Evolutionary conservation across 2,888 invertebrate genomes (phyloP).

Genomic region (Operophtera brumata): DNA sequence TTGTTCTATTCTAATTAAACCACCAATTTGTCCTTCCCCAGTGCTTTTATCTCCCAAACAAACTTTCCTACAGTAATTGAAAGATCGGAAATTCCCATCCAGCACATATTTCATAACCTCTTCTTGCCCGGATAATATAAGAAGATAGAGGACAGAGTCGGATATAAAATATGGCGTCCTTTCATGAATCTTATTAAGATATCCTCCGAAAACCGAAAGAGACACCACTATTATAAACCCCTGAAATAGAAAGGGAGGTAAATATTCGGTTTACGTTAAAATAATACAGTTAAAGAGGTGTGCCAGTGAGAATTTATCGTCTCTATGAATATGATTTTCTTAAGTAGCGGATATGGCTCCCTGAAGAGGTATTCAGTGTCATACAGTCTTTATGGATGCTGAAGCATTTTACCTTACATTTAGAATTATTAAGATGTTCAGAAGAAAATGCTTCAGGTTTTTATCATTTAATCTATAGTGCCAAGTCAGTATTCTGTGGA

Average conservation of each 20-base stretch:
- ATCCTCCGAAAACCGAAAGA: constrained; percentile 82
- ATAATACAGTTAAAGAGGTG: constrained; percentile 80
- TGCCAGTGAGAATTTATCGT: constrained; percentile 70
- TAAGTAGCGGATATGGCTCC: constrained; percentile 70
- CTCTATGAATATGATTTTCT: constrained; percentile 79
- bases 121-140: constrained; percentile 79
- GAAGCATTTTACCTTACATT: neutral
- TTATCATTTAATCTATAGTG: neutral
- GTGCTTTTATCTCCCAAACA: constrained; percentile 39
- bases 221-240: constrained; percentile 47
- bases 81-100: constrained; percentile 79
- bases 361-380: constrained; percentile 63
- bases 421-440: too few relatives aligned
- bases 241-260: constrained; percentile 43
- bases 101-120: constrained; percentile 78
- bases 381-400: constrained; percentile 44
- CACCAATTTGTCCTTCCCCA: neutral
- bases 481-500: too few relatives aligned
- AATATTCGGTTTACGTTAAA: constrained; percentile 74
- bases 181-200: constrained; percentile 92
- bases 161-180: constrained; percentile 91
- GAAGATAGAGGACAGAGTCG: constrained; percentile 82
- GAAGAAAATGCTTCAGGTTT: neutral
- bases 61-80: constrained; percentile 73
- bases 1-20: neutral